Base-by-base conservation (phyloP, 2,888 invertebrate genomes). In the Bimastos eiseni region DNA sequence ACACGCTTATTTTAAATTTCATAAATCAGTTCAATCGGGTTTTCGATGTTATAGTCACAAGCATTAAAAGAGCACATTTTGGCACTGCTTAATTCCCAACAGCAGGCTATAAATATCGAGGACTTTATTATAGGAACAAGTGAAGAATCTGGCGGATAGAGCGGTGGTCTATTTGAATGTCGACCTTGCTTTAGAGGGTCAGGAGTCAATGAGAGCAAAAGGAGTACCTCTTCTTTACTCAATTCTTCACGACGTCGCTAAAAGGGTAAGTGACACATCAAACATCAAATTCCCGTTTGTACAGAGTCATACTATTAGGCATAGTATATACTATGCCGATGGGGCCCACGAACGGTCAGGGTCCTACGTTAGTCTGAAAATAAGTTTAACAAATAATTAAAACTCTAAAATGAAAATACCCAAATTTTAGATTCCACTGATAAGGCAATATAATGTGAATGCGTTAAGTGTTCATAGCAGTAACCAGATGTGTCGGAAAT, bases 161-260 rank as follows among this genome's bases (percentile, higher is more conserved):
- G 93, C 94, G 19, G 93, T 94, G 41, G 93, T 93, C 0, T 94
- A 94, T 90, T 89, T 94, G 5, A 94, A 94, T 89, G 93, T 94
- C 30, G 94, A 94, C 90, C 93, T 93, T 6, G 93, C 94, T 24
- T 92, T 93, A 2, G 91, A 92, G 93, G 94, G 94, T 70, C 93
- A 91, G 44, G 36, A 70, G 41, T 70, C 90, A 30, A 21, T 92
- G 34, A 34, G 41, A 5, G 90, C 70, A 19, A 55, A 90, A 37
- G 91, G 89, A 30, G 24, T 91, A 30, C 91, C 91, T 17, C 86
- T 90, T 13, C 83, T 91, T 13, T 38, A 94, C 91, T 92, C 94
- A 84, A 93, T 93, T 6, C 92, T 95, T 19, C 94, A 93, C 89
- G 94, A 94, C 30, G 94, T 95, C 19, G 93, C 95, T 8, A 95